Conservation (phyloP, 2,113 vertebrate genomes). For the Rostratula benghalensis region DNA sequence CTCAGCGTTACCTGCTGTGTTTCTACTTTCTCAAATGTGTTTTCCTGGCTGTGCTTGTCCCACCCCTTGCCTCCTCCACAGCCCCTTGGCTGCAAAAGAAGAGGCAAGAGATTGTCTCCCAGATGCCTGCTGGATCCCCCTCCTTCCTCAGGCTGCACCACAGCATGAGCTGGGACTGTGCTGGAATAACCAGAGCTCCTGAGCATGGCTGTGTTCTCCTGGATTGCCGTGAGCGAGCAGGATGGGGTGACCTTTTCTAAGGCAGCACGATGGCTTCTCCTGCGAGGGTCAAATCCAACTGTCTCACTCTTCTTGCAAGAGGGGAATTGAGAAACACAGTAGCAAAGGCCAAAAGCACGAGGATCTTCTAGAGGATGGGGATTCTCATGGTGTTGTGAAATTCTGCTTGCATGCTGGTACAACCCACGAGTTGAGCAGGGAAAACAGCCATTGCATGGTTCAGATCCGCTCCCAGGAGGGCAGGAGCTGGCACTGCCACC, state of each 20-base stretch:
- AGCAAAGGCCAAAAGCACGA: neutral
- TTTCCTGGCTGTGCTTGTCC: neutral
- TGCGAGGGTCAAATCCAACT: neutral
- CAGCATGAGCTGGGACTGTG: accelerated
- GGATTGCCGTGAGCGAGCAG: neutral
- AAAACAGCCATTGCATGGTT: neutral
- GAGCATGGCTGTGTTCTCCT: accelerated
- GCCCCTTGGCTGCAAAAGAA: neutral
- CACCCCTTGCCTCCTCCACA: neutral
- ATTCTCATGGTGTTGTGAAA: neutral
- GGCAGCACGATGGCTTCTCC: neutral
- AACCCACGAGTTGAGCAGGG: neutral
- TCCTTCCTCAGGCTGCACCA: neutral
- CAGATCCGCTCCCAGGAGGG: neutral
- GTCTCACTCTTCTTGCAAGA: neutral
- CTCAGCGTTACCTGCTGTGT: accelerated
- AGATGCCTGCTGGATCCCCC: neutral
- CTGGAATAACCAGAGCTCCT: neutral
- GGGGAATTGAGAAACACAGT: neutral
- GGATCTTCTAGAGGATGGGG: neutral
- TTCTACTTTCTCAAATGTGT: neutral
- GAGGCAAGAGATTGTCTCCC: neutral
- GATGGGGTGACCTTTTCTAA: neutral
- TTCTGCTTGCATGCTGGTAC: neutral
- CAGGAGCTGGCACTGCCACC: neutral